These are phyloP conservation scores for Rousettus leschenaultii DNA, from an alignment of 2,113 vertebrate species.

Conservation along the genomic window DNA sequence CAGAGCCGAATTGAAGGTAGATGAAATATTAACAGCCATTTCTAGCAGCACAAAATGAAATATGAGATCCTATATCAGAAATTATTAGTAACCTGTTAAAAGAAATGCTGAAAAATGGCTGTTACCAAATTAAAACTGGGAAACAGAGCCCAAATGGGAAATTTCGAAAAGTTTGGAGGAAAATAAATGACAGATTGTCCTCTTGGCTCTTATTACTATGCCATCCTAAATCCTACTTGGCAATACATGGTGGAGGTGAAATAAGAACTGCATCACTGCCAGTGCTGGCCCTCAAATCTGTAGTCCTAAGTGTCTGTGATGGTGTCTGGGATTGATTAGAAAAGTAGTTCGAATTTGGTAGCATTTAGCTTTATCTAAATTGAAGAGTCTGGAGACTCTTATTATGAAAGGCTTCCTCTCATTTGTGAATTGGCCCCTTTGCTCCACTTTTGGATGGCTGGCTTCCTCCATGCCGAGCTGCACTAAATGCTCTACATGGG, in stretches of 20 bases:
- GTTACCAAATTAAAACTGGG: conserved; percentile 85
- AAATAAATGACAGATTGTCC: conserved; percentile 81
- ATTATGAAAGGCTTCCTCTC: conserved; percentile 72
- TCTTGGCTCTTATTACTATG: conserved; percentile 80
- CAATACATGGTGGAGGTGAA: conserved; percentile 70
- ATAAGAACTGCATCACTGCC: conserved; percentile 75
- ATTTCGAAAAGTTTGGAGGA: conserved; percentile 82
- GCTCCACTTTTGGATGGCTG: conserved; percentile 71
- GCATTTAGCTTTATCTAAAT: conserved; percentile 73
- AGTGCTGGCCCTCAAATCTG: conserved; percentile 70
- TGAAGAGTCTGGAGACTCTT: conserved; percentile 69
- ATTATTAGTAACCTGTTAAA: conserved; percentile 86
- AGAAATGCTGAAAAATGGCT: conserved; percentile 82
- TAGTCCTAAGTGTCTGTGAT: conserved; percentile 70
- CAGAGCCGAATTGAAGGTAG: conserved; percentile 76
- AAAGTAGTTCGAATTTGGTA: conserved; percentile 64
- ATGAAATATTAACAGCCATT: conserved; percentile 85
- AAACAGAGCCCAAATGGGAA: conserved; percentile 83
- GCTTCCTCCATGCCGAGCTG: conserved; percentile 72
- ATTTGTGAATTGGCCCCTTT: conserved; percentile 74
- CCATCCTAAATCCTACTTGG: conserved; percentile 75
- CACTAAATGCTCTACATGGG: conserved; percentile 75
- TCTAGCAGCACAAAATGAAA: conserved; percentile 81
- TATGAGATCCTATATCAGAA: conserved; percentile 81
- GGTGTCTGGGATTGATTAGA: conserved; percentile 70